These are phyloP conservation scores for Fragum sueziense DNA, from an alignment of 2,888 invertebrate species.

Conservation along the genomic window DNA sequence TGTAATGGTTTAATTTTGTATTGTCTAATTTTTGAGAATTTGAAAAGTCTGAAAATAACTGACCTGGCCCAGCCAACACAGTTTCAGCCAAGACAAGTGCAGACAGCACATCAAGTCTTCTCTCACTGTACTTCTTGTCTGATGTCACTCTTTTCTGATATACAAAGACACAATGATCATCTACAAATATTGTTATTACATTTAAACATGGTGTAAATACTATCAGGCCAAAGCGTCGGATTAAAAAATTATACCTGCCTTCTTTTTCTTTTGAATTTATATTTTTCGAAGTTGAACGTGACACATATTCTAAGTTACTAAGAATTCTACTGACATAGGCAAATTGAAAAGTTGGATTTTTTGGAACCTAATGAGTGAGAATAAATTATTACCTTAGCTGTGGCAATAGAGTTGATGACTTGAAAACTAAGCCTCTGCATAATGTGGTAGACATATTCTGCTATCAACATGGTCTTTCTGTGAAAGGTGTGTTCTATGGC, in stretches of 20 bases:
- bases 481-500: conserved; percentile 89
- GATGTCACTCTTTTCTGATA: conserved; percentile 81
- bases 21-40: background rate
- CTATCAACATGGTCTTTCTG: conserved; percentile 87
- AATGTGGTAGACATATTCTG: conserved; percentile 89
- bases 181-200: too few relatives aligned
- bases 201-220: too few relatives aligned
- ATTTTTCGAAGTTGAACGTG: too few relatives aligned
- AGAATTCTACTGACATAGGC: too few relatives aligned
- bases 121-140: conserved; percentile 80
- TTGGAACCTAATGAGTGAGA: too few relatives aligned
- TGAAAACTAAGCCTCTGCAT: conserved; percentile 91
- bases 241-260: too few relatives aligned
- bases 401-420: conserved; percentile 87
- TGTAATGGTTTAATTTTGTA: background rate
- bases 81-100: conserved; percentile 88
- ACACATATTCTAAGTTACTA: too few relatives aligned
- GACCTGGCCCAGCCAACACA: conserved; percentile 82
- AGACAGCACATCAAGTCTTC: conserved; percentile 84
- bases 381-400: conserved; percentile 86
- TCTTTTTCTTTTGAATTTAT: too few relatives aligned
- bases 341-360: too few relatives aligned
- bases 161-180: too few relatives aligned
- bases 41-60: background rate
- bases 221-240: too few relatives aligned